Evolutionary conservation across 2,113 vertebrate species (phyloP), one percentile per base, ranked within the genome.

Genomic region (Cervus canadensis): DNA sequence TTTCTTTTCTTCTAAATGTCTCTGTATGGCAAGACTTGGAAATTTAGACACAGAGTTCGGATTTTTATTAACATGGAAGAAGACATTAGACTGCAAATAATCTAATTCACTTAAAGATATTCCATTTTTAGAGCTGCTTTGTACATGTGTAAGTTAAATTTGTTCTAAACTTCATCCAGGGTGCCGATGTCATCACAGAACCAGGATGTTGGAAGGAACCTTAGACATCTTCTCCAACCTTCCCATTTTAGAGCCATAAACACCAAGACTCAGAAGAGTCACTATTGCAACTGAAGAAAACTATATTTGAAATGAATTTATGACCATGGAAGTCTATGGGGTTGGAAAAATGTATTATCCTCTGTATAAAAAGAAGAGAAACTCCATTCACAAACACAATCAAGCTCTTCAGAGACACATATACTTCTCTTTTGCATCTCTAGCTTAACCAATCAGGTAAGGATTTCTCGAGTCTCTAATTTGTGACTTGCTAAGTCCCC

Each of bases 111-210:
- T 95, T 82, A 36, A 79, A 83, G 86, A 88, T 62, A 45, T 54
- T 95, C 74, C 43, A 89, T 57, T 93, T 95, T 95, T 85, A 97
- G 91, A 94, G 16, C 40, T 90, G 40, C n/a, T 94, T 89, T 96
- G 50, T 52, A 92, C 36, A 54, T 57, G 11, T 28, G 33, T 71
- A 60, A 82, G 89, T 95, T 87, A 71, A 92, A 95, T 91, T 85
- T 89, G 36, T 78, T 93, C 57, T 87, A 86, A 92, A 87, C 36
- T 36, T 91, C 16, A 2, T 48, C 64, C 78, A 87, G 50, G 9
- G n/a, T 83, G n/a, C 59, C 87, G 74, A 91, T 54, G 54, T 25
- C 85, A 94, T 56, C n/a, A 50, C 19, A 94, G 56, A 90, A 67
- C 13, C 40, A 92, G 43, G 81, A 92, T 11, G 56, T 45, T 87